A percentile compares a stretch with the other conserved stretches of the same genome.
Evolutionary conservation across 2,113 vertebrate species (phyloP).

Genomic region (Cottus gobio): DNA sequence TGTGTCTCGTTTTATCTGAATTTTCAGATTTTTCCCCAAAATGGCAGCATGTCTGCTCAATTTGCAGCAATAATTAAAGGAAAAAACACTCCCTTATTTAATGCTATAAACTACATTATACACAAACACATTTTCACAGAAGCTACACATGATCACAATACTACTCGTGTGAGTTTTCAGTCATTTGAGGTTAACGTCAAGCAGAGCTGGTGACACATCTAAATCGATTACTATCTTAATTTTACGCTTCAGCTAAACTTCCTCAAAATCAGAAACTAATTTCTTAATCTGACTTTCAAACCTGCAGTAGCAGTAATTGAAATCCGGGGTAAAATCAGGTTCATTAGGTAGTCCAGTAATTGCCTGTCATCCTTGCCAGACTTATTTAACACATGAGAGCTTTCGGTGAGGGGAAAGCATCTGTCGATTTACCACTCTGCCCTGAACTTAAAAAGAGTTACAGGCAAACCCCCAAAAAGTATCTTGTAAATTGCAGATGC

Average conservation of each 20-base stretch:
- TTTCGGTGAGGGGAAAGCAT: constrained; percentile 20
- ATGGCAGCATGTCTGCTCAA: background rate
- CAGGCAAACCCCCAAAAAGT: constrained; percentile 36
- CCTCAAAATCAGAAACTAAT: background rate
- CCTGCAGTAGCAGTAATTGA: background rate
- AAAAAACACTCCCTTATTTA: background rate
- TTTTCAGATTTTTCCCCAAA: background rate
- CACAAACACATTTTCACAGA: background rate
- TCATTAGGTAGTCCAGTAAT: constrained; percentile 4
- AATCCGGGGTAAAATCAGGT: background rate
- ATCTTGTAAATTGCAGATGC: constrained; percentile 57
- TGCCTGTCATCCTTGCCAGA: background rate
- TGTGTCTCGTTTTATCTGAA: background rate
- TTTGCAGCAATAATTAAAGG: background rate
- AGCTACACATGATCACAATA: background rate
- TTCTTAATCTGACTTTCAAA: background rate
- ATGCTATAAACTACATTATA: background rate
- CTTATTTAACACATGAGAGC: constrained; percentile 6
- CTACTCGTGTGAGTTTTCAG: background rate
- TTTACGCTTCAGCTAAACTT: constrained; percentile 1
- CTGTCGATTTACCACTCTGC: constrained; percentile 31
- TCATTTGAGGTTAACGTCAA: constrained; percentile 16
- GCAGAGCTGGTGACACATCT: background rate
- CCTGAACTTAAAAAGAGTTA: constrained; percentile 36
- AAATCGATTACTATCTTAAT: constrained; percentile 1